phyloP scores from a whole-genome alignment of 2,797 vertebrate species.

The Leptatherina wallacei region DNA sequence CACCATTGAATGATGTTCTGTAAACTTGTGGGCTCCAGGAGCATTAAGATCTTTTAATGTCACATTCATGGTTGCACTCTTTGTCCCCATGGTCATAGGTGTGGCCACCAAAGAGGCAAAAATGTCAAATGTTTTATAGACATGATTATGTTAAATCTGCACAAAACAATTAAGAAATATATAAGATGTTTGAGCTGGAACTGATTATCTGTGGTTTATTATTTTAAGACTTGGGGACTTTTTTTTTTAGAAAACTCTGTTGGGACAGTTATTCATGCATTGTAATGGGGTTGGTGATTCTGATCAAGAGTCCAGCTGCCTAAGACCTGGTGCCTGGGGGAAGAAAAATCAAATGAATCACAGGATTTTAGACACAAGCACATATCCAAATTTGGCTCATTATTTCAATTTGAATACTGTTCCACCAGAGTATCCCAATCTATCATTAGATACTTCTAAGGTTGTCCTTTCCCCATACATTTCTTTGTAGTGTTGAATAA shows the following conservation, averaged over 20 bases:
- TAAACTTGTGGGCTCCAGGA: constrained; percentile 17
- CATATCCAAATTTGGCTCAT: background rate
- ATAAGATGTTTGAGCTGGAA: background rate
- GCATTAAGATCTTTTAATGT: constrained; percentile 8
- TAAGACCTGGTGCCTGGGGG: no score
- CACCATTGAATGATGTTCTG: background rate
- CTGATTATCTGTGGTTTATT: background rate
- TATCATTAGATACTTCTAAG: background rate
- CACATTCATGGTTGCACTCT: background rate
- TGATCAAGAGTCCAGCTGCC: background rate
- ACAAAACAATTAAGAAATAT: background rate
- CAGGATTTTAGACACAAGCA: no score
- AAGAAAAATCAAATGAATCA: no score
- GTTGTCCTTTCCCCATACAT: background rate
- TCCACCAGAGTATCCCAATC: background rate
- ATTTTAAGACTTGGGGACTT: background rate
- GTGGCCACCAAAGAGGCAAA: constrained; percentile 13
- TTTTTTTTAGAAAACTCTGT: background rate
- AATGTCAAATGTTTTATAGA: background rate
- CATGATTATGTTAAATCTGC: no score
- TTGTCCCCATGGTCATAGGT: constrained; percentile 2
- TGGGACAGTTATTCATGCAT: background rate
- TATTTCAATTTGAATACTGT: background rate
- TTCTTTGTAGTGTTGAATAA: background rate
- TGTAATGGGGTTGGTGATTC: background rate